These are phyloP conservation scores for Glossosoma conforme DNA, from an alignment of 1,140 invertebrate species.

Conservation along the genomic window DNA sequence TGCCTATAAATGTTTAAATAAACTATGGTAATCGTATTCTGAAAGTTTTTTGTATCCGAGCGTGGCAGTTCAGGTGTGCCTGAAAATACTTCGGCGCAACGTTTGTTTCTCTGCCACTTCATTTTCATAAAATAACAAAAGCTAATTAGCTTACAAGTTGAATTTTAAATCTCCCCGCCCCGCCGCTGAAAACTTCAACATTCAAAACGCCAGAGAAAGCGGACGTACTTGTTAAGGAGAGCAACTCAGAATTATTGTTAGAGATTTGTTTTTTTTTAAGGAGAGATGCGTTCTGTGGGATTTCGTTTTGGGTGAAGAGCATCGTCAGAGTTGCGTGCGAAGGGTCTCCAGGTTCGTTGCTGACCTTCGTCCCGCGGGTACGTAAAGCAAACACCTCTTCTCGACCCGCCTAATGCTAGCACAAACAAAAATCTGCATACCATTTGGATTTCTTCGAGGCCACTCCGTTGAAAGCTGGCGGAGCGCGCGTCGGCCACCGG, in stretches of 20 bases:
- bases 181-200: slow-evolving; percentile 16
- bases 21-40: slow-evolving; percentile 30
- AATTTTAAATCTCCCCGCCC: slow-evolving; percentile 27
- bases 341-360: neutral
- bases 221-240: no score
- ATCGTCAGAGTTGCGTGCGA: no score
- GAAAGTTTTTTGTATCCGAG: slow-evolving; percentile 27
- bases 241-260: no score
- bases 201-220: slow-evolving; percentile 17
- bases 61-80: slow-evolving; percentile 20
- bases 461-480: slow-evolving; percentile 11
- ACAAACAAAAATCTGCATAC: slow-evolving; percentile 51
- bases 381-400: slow-evolving; percentile 33
- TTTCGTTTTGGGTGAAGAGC: slow-evolving; percentile 9
- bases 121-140: slow-evolving; percentile 34
- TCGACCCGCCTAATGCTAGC: slow-evolving; percentile 37
- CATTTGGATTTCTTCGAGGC: slow-evolving; percentile 36
- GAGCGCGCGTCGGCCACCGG: neutral
- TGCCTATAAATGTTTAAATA: slow-evolving; percentile 14
- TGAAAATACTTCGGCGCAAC: slow-evolving; percentile 17
- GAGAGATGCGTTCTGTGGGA: no score
- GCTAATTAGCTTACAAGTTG: slow-evolving; percentile 32
- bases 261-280: no score
- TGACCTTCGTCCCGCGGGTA: slow-evolving; percentile 20
- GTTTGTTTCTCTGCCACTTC: slow-evolving; percentile 26